Evolutionary conservation across 2,797 vertebrate species (phyloP), one percentile per base, ranked within the genome.

Genomic region (Acestrorhynchus altus): DNA sequence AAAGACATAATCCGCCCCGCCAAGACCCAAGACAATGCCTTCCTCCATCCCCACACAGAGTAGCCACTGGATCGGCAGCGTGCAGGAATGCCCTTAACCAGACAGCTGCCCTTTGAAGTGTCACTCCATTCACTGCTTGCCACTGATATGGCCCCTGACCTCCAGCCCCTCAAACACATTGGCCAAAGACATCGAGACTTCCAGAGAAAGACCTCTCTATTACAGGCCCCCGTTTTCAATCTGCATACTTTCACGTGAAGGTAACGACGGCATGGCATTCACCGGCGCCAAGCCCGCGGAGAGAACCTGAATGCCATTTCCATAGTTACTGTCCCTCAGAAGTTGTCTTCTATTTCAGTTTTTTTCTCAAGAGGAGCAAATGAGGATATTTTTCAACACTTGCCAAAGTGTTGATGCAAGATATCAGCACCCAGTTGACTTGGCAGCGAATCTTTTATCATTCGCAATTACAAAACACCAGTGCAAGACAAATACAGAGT

Each of bases 81-180:
- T 80, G 83, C 80, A 86, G 84, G 87, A 90, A 90, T 87, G 83
- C 83, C 84, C 85, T 89, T 81, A 83, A 87, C 82, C 83, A 70
- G 57, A 77, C 20, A 15, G 68, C 26, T 71, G 46, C 57, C 73
- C 88, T 93, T 91, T 92, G 89, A 92, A 89, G 90, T 89, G 89
- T 88, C 82, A 87, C 86, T 84, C 84, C 83, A 88, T 89, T 88
- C 84, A 83, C 83, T 75, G 81, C 77, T 83, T 84, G 84, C 79
- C 82, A 84, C 76, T 72, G 85, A 88, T 87, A 87, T 12, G 61
- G 80, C 84, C 85, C 74, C 31, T 81, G 31, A 35, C 60, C 20
- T 65, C 15, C 24, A 31, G 28, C n/a, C 77, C 83, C 81, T 74
- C n/a, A 82, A 91, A 88, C 85, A 83, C 81, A 83, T 72, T 79